Evolutionary conservation across 2,113 vertebrate species (phyloP).

Genomic region (Aviceda subcristata): DNA sequence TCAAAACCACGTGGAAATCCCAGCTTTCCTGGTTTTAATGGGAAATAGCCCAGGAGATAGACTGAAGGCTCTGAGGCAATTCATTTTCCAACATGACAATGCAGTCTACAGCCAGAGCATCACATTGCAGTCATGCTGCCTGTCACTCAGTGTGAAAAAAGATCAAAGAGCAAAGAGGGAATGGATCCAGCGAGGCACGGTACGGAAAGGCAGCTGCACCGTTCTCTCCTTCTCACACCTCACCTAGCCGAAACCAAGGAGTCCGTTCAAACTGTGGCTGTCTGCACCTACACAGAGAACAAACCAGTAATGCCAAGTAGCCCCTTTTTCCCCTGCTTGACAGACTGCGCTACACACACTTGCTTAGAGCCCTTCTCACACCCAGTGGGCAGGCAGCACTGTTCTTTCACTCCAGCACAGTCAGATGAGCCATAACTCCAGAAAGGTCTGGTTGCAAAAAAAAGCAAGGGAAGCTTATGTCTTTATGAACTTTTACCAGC

Average conservation of each 20-base stretch:
- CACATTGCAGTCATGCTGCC: conserved; percentile 36
- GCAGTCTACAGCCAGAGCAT: neutral
- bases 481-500: neutral
- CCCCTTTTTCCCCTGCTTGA: neutral
- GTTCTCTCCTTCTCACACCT: neutral
- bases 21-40: neutral
- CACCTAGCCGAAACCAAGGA: neutral
- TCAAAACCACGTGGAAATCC: neutral
- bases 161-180: neutral
- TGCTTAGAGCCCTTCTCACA: neutral
- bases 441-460: neutral
- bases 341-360: neutral
- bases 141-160: neutral
- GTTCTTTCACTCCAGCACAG: neutral
- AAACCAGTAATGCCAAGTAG: neutral
- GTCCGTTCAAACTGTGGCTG: neutral
- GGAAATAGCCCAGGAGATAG: neutral
- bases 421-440: neutral
- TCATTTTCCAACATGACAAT: neutral
- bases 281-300: neutral
- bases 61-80: neutral
- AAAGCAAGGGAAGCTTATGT: neutral
- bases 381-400: neutral
- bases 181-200: rapidly evolving
- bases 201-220: neutral